These are phyloP conservation scores for Emberiza fucata DNA, from an alignment of 2,113 vertebrate genomes.

Conservation along the genomic window DNA sequence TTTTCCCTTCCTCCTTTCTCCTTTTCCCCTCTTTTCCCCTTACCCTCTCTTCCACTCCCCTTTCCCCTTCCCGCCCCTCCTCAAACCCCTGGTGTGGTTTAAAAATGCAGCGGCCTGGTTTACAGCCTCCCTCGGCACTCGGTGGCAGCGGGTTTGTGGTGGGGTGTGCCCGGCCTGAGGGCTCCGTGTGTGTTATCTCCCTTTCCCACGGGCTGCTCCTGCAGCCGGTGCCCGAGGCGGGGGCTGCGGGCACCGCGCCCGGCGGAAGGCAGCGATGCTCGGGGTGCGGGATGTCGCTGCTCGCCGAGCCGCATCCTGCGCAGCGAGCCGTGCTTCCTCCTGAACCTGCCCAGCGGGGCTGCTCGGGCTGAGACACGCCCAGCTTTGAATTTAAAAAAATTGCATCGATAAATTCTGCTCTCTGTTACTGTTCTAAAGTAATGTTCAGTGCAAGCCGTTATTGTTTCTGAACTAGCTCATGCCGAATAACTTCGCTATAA, in stretches of 20 bases:
- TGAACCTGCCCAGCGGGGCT: not conserved
- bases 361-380: not conserved
- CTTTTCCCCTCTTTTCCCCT: no score
- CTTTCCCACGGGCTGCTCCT: fast-evolving
- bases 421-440: not conserved
- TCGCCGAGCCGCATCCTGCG: not conserved
- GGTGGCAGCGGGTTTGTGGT: not conserved
- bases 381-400: not conserved
- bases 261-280: not conserved
- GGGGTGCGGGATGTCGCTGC: not conserved
- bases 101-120: not conserved
- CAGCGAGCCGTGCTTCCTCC: not conserved
- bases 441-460: not conserved
- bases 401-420: not conserved
- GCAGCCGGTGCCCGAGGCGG: not conserved
- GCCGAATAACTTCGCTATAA: not conserved
- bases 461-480: not conserved
- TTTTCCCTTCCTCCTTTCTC: not conserved
- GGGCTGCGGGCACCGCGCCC: not conserved
- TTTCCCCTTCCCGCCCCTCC: not conserved
- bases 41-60: not conserved
- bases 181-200: not conserved
- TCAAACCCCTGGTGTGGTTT: not conserved
- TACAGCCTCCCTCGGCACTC: not conserved
- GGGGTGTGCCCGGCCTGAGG: not conserved